Evolutionary conservation across 2,113 vertebrate species (phyloP).

Genomic region (Poicephalus gulielmi): DNA sequence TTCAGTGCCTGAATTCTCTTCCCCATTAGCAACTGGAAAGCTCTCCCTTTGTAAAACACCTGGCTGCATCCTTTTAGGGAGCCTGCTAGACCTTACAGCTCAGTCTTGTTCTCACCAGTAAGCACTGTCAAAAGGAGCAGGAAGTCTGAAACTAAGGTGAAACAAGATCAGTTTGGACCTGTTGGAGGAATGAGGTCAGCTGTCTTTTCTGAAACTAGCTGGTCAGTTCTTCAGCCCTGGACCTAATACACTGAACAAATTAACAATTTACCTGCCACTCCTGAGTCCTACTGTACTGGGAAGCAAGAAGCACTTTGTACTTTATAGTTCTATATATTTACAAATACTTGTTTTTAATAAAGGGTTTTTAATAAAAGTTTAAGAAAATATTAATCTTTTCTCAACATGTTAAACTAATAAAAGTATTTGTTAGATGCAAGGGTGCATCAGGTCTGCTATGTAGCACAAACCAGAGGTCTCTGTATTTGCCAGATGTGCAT

Average conservation of each 20-base stretch:
- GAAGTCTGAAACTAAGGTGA: neutral
- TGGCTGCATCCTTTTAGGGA: neutral
- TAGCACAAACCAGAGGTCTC: neutral
- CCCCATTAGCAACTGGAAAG: neutral
- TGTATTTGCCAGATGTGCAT: neutral
- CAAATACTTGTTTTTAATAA: slow-evolving; percentile 39
- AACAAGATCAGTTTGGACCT: neutral
- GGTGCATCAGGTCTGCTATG: neutral
- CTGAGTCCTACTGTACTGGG: neutral
- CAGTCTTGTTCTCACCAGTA: neutral
- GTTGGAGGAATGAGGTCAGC: neutral
- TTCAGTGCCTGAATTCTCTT: neutral
- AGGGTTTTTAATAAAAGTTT: neutral
- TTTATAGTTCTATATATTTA: slow-evolving; percentile 33
- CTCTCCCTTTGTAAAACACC: neutral
- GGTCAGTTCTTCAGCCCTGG: neutral
- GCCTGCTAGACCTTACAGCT: neutral
- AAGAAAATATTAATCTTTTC: neutral
- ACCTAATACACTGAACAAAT: neutral
- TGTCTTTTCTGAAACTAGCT: neutral
- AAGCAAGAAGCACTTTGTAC: slow-evolving; percentile 21
- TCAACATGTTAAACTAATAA: neutral
- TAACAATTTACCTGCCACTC: neutral
- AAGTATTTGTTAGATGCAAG: neutral
- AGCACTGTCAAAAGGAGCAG: neutral